Evolutionary conservation across 2,113 vertebrate species (phyloP), one percentile per base, ranked within the genome.

Genomic region (Axis porcinus): DNA sequence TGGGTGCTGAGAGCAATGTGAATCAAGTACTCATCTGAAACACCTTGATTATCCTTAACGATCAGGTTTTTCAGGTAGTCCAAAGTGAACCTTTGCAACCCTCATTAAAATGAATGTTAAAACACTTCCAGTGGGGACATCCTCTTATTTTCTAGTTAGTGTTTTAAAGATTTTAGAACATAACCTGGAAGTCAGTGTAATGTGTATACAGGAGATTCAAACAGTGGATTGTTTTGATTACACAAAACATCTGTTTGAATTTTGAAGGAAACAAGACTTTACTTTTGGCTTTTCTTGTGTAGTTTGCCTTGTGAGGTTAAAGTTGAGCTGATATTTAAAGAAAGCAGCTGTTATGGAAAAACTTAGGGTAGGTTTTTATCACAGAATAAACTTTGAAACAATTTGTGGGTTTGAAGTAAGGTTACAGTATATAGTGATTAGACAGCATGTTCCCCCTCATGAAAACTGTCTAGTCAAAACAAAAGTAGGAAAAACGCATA

Each of bases 321-420:
- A 98, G 96, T 98, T 98, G 98, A 98, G 97, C 97, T 98, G 96
- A 98, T 97, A 97, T 97, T 98, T 98, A 98, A 98, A 96, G 97
- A 98, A 98, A 98, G 95, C 98, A 98, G 98, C 98, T 98, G 98
- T 97, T 98, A 78, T 13, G 30, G 98, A 98, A 98, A 99, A 98
- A 98, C 94, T 98, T 97, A 91, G 67, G 97, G 91, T 98, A 94
- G 93, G 93, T 97, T 96, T 94, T 98, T 98, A 98, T 95, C 92
- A 92, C 97, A 97, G 95, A 97, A 92, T 96, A 97, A 96, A 98
- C 97, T 98, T 93, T 74, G 97, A 94, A 89, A 90, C 64, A 45
- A 54, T 57, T 74, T 92, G 96, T 60, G 91, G 95, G 28, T 96
- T 94, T 95, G 50, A 92, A 96, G 94, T 81, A 83, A 40, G 40